A percentile compares a stretch with the other conserved stretches of the same genome.
Conservation (phyloP, 2,888 invertebrate genomes). For the Hemistola chrysoprasaria region DNA sequence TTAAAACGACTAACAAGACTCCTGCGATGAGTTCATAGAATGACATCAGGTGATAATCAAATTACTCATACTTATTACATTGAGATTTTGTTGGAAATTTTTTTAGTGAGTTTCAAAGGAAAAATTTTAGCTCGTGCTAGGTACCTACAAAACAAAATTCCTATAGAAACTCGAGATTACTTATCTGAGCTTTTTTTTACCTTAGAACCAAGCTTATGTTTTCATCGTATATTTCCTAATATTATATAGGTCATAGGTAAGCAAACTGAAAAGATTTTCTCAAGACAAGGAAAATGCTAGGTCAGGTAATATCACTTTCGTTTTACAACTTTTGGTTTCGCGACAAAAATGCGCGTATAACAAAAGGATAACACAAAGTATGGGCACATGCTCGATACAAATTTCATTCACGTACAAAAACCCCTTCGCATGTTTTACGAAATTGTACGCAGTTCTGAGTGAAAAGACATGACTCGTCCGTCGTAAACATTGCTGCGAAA, state of each 20-base stretch:
- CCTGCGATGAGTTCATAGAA: conserved; percentile 9
- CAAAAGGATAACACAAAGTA: conserved; percentile 17
- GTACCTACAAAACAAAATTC: too few species aligned
- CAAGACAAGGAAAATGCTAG: too few species aligned
- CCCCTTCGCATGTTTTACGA: conserved; percentile 11
- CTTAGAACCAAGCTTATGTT: too few species aligned
- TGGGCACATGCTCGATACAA: conserved; percentile 20
- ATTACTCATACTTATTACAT: conserved; percentile 14
- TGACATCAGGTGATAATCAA: conserved; percentile 10
- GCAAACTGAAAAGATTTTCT: too few species aligned
- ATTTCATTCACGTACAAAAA: conserved; percentile 28
- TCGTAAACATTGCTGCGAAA: conserved; percentile 13
- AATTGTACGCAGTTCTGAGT: conserved; percentile 22
- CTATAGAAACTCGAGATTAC: too few species aligned
- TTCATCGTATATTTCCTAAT: too few species aligned
- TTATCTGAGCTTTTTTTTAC: too few species aligned
- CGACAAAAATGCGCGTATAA: conserved; percentile 21
- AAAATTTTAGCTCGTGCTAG: too few species aligned
- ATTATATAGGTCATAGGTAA: too few species aligned
- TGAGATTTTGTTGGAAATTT: conserved; percentile 7
- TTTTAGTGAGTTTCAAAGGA: too few species aligned
- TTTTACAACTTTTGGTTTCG: conserved; percentile 8
- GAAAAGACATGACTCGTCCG: conserved; percentile 25
- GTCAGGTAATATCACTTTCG: too few species aligned
- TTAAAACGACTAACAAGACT: neutral